A percentile compares a stretch with the other conserved stretches of the same genome.
Conservation (phyloP, 2,888 invertebrate species). For the Nesidiocoris tenuis region DNA sequence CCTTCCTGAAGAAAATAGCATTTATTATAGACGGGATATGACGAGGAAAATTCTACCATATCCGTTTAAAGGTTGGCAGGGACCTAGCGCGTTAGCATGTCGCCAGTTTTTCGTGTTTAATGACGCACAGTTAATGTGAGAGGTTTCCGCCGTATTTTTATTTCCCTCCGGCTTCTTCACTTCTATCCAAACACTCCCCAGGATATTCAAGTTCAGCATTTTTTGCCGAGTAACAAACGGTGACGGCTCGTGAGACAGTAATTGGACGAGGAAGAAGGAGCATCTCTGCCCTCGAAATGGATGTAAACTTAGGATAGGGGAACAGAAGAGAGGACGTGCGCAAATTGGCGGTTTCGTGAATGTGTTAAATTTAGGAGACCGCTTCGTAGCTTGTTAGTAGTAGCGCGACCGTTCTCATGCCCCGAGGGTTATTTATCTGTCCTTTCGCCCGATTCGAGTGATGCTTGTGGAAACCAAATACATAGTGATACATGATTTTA, state of each 20-base stretch:
- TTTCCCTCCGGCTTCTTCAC: neutral
- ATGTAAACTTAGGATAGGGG: neutral
- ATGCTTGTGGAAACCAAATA: too few relatives aligned
- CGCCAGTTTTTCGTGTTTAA: neutral
- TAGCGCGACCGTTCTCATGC: neutral
- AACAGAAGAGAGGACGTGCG: neutral
- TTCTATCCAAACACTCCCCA: neutral
- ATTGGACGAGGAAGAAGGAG: neutral
- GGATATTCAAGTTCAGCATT: neutral
- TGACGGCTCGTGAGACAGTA: slow-evolving; percentile 5
- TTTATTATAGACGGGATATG: too few relatives aligned
- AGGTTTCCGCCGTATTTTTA: neutral
- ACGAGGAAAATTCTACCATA: neutral
- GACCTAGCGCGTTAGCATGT: neutral
- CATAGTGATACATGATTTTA: too few relatives aligned
- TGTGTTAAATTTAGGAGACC: neutral
- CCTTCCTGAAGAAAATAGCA: too few relatives aligned
- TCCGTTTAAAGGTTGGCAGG: neutral
- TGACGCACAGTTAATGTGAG: neutral
- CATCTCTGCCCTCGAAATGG: neutral
- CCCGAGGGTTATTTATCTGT: too few relatives aligned
- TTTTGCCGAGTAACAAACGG: neutral
- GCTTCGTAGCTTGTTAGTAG: neutral
- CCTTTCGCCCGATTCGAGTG: too few relatives aligned
- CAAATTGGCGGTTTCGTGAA: neutral